These are phyloP conservation scores for Menura novaehollandiae DNA, from an alignment of 2,113 vertebrate genomes.

Conservation along the genomic window DNA sequence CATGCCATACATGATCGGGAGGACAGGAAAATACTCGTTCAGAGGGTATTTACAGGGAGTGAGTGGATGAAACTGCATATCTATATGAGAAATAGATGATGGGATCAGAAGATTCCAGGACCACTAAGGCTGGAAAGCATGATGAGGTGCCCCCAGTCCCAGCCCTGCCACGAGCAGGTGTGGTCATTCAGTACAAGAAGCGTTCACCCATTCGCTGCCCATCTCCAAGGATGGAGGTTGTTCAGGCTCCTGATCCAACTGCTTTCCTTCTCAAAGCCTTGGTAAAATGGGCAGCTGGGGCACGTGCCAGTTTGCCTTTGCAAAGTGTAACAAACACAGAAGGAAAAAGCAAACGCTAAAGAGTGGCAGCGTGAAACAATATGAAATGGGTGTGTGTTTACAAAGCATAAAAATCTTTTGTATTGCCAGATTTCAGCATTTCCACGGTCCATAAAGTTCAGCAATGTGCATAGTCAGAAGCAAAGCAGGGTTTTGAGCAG, in stretches of 20 bases:
- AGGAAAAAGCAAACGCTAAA: not conserved
- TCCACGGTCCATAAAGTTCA: not conserved
- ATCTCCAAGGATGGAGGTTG: not conserved
- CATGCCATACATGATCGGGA: not conserved
- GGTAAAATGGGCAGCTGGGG: not conserved
- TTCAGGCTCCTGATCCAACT: not conserved
- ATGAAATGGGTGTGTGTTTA: not conserved
- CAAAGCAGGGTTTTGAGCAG: not conserved
- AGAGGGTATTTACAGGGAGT: not conserved
- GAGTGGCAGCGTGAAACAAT: not conserved
- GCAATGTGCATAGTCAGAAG: not conserved
- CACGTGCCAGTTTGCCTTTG: not conserved
- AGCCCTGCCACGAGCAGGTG: not conserved
- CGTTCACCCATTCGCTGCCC: not conserved
- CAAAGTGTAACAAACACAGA: not conserved
- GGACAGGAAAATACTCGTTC: not conserved
- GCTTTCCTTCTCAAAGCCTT: not conserved
- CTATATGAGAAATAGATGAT: not conserved
- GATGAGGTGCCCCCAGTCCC: rapidly evolving
- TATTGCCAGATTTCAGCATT: not conserved
- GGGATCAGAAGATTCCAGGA: not conserved
- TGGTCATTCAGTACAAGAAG: not conserved
- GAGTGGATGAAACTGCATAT: not conserved
- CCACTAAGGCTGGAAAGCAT: not conserved
- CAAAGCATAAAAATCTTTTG: not conserved